Percentiles rank a stretch among this genome's conserved stretches.
phyloP scores from a whole-genome alignment of 2,797 vertebrate species.

The Lemur catta region DNA sequence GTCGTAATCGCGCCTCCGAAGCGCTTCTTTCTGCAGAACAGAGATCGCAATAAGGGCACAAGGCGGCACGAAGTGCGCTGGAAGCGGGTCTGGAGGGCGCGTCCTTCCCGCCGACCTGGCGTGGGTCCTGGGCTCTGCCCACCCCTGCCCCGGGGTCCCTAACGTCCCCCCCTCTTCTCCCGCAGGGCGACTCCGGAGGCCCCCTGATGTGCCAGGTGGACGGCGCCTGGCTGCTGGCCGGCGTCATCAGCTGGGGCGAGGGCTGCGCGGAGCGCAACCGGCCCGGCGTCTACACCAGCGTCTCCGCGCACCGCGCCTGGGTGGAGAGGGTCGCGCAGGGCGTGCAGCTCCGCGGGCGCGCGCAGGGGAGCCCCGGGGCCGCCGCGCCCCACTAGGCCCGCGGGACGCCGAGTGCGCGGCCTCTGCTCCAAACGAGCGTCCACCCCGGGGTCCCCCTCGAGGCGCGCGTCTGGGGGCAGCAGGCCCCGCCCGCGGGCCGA shows the following conservation, averaged over 20 bases:
- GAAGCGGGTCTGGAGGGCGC: neutral
- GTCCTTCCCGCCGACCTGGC: neutral
- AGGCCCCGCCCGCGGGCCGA: neutral
- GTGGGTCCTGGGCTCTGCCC: neutral
- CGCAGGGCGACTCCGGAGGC: constrained; percentile 84
- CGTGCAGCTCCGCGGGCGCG: constrained; percentile 60
- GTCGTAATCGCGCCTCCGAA: too few species aligned
- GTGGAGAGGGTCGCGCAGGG: constrained; percentile 62
- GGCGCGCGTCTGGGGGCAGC: neutral
- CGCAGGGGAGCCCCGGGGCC: neutral
- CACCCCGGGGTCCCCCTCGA: constrained; percentile 14
- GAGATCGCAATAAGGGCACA: too few species aligned
- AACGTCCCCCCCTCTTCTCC: neutral
- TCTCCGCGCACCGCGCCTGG: constrained; percentile 72
- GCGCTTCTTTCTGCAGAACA: neutral
- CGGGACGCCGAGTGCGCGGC: accelerated
- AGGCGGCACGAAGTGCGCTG: neutral
- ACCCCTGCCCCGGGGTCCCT: neutral
- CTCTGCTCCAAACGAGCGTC: neutral
- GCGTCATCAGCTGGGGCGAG: constrained; percentile 83
- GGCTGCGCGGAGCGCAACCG: constrained; percentile 76
- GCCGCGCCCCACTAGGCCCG: too few species aligned
- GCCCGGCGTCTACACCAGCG: constrained; percentile 77
- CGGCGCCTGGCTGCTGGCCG: constrained; percentile 73
- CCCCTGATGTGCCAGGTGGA: constrained; percentile 80